Conservation (phyloP, 2,888 invertebrate genomes). For the Dorcus hopei region DNA sequence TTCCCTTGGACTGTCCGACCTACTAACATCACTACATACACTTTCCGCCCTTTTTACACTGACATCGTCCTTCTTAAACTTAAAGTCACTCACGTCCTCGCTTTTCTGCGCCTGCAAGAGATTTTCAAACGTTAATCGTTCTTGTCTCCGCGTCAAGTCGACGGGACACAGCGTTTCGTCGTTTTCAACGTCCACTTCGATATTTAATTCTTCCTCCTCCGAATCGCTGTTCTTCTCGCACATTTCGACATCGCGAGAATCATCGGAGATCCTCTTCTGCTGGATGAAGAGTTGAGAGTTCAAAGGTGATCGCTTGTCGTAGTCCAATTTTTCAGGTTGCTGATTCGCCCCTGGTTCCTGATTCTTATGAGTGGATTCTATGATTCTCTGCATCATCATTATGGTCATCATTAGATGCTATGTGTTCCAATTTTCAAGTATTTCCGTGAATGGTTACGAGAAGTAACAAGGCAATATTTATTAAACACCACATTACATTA, state of each 20-base stretch:
- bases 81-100: slow-evolving; percentile 34
- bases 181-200: slow-evolving; percentile 48
- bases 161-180: slow-evolving; percentile 49
- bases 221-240: slow-evolving; percentile 40
- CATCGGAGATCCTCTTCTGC: slow-evolving; percentile 44
- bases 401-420: slow-evolving; percentile 48
- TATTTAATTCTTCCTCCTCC: slow-evolving; percentile 36
- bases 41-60: slow-evolving; percentile 41
- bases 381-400: slow-evolving; percentile 52
- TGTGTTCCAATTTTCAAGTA: background rate
- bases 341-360: slow-evolving; percentile 24
- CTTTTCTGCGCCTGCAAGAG: slow-evolving; percentile 36
- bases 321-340: slow-evolving; percentile 23
- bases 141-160: slow-evolving; percentile 47
- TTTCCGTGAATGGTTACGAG: background rate
- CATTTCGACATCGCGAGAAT: slow-evolving; percentile 45
- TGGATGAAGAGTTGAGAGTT: slow-evolving; percentile 41
- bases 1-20: slow-evolving; percentile 45
- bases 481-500: no score
- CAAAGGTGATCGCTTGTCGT: slow-evolving; percentile 33
- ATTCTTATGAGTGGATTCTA: slow-evolving; percentile 35
- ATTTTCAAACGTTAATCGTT: slow-evolving; percentile 37
- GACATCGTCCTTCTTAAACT: slow-evolving; percentile 9
- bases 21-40: slow-evolving; percentile 50
- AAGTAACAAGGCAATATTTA: no score